These are phyloP conservation scores for Leuciscus waleckii DNA, from an alignment of 2,797 vertebrate species.

Conservation along the genomic window DNA sequence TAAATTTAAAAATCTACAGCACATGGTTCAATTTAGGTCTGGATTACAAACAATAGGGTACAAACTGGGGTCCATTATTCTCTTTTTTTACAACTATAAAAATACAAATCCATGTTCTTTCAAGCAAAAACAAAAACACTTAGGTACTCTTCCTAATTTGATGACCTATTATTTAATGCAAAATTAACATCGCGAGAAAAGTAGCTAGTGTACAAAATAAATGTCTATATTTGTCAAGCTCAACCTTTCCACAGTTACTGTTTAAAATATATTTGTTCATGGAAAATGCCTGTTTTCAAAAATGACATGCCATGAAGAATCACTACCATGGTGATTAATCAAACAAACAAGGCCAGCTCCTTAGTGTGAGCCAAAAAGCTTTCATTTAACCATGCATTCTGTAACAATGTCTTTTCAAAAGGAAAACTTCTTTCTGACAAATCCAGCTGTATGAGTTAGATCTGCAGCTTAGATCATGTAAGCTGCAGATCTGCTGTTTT, in stretches of 20 bases:
- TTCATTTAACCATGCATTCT: constrained; percentile 15
- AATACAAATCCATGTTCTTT: not conserved
- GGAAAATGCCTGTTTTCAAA: constrained; percentile 14
- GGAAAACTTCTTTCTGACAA: constrained; percentile 21
- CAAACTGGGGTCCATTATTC: not conserved
- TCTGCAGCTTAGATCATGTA: constrained; percentile 38
- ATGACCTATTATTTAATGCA: not conserved
- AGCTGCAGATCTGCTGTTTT: constrained; percentile 29
- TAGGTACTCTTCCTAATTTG: not conserved
- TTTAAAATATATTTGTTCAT: not conserved
- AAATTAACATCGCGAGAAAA: not conserved
- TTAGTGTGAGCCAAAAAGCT: constrained; percentile 17
- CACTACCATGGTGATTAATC: constrained; percentile 2
- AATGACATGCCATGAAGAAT: not conserved
- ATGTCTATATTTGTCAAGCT: not conserved
- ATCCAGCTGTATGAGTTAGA: constrained; percentile 23
- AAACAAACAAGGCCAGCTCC: constrained; percentile 3
- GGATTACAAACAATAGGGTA: not conserved
- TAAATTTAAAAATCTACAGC: not conserved
- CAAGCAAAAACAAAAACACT: too few relatives aligned
- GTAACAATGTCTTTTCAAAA: constrained; percentile 20
- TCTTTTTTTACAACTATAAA: not conserved
- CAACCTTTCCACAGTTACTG: not conserved
- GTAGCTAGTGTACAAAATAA: not conserved
- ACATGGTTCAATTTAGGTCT: not conserved